phyloP scores from a whole-genome alignment of 1,140 invertebrate genomes.

The Tetragonula clypearis region DNA sequence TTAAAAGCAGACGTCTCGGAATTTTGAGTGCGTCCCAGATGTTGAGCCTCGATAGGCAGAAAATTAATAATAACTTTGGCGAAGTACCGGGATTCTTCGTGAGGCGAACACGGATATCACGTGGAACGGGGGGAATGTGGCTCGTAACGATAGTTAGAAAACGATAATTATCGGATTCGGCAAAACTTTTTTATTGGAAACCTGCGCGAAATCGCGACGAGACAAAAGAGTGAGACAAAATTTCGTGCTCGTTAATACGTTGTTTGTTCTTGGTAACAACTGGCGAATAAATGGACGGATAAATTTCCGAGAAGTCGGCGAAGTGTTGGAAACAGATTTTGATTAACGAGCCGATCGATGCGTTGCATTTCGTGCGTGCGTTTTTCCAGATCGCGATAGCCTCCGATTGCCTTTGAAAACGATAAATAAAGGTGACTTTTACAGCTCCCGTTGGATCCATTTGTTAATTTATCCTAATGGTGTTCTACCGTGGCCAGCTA shows the following conservation, averaged over 20 bases:
- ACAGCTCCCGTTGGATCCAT: slow-evolving; percentile 58
- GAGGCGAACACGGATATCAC: slow-evolving; percentile 46
- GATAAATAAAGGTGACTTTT: slow-evolving; percentile 61
- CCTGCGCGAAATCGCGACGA: slow-evolving; percentile 20
- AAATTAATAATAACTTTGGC: slow-evolving; percentile 70
- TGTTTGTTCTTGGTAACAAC: background rate
- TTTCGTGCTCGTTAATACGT: slow-evolving; percentile 2
- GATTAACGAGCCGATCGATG: slow-evolving; percentile 1
- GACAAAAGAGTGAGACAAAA: background rate
- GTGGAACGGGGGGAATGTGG: slow-evolving; percentile 6
- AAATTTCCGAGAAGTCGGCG: no score
- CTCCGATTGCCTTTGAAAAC: slow-evolving; percentile 35
- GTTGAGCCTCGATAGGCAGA: slow-evolving; percentile 60
- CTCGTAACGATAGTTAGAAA: slow-evolving; percentile 42
- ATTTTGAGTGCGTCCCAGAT: slow-evolving; percentile 64
- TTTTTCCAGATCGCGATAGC: background rate
- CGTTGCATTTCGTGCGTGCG: no score
- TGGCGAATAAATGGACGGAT: background rate
- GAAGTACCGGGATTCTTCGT: slow-evolving; percentile 61
- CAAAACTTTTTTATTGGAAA: slow-evolving; percentile 42
- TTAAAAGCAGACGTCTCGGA: slow-evolving; percentile 67
- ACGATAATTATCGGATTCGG: slow-evolving; percentile 61
- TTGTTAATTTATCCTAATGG: slow-evolving; percentile 69
- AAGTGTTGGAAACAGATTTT: background rate
- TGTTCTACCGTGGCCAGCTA: slow-evolving; percentile 24